Conservation (phyloP, 2,113 vertebrate genomes). For the Gambusia holbrooki region DNA sequence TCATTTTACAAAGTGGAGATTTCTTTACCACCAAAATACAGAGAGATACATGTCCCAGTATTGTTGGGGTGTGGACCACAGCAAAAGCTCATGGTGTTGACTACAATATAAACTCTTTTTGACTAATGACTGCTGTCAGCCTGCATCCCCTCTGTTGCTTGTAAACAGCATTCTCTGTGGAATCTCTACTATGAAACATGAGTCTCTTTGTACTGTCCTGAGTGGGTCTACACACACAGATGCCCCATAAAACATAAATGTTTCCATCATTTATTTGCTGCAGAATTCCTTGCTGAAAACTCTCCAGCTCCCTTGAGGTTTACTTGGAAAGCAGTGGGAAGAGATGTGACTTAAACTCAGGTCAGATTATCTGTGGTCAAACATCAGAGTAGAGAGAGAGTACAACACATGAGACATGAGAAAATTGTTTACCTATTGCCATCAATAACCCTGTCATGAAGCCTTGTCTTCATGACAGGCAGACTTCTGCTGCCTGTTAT, state of each 20-base stretch:
- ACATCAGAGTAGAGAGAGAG: not conserved
- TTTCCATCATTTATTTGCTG: conserved; percentile 43
- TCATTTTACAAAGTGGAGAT: not conserved
- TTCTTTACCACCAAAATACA: not conserved
- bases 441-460: no score
- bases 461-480: no score
- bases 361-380: not conserved
- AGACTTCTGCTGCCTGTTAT: no score
- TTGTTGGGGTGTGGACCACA: conserved; percentile 8
- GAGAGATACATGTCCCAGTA: not conserved
- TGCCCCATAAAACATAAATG: not conserved
- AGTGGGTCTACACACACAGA: not conserved
- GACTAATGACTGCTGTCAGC: conserved; percentile 7
- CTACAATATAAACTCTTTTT: conserved; percentile 24
- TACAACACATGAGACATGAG: no score
- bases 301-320: not conserved
- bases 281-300: conserved; percentile 26
- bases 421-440: no score
- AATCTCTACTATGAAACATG: conserved; percentile 31
- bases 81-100: conserved; percentile 5
- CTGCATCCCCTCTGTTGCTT: conserved; percentile 14
- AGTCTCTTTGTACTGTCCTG: conserved; percentile 31
- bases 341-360: not conserved
- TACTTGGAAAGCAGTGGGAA: not conserved
- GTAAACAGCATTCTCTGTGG: conserved; percentile 38